Evolutionary conservation across 2,113 vertebrate genomes (phyloP).

Genomic region (Thalassoma bifasciatum): DNA sequence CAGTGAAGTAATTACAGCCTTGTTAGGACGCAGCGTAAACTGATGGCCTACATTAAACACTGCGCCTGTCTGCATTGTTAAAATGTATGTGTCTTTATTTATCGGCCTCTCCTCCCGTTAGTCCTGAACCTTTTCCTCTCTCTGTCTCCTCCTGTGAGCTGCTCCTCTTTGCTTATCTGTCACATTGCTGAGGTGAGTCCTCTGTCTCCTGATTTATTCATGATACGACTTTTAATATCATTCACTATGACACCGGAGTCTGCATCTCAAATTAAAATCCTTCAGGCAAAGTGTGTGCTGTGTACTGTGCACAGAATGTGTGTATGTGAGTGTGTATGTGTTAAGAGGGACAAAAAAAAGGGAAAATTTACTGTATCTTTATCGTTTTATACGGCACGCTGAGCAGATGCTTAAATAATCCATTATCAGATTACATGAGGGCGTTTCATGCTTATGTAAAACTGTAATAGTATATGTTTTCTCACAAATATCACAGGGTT

Average conservation of each 20-base stretch:
- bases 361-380: constrained; percentile 52
- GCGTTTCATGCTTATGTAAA: constrained; percentile 30
- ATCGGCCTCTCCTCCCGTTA: constrained; percentile 38
- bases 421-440: constrained; percentile 62
- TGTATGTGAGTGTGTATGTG: constrained; percentile 27
- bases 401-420: constrained; percentile 64
- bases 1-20: constrained; percentile 58
- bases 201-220: constrained; percentile 85
- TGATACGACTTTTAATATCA: constrained; percentile 84
- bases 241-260: constrained; percentile 83
- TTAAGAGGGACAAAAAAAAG: constrained; percentile 5
- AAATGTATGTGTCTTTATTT: constrained; percentile 60
- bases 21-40: constrained; percentile 49
- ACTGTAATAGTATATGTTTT: constrained; percentile 12
- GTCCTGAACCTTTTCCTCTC: constrained; percentile 20
- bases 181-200: constrained; percentile 80
- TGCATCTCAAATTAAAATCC: constrained; percentile 83
- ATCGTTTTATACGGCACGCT: constrained; percentile 23
- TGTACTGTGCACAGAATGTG: constrained; percentile 22
- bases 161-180: constrained; percentile 75
- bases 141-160: constrained; percentile 54
- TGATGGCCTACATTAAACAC: constrained; percentile 42
- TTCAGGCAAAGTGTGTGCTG: constrained; percentile 73
- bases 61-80: constrained; percentile 43
- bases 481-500: constrained; percentile 3